These are phyloP conservation scores for Hylyphantes graminicola DNA, from an alignment of 1,140 invertebrate species.

Conservation along the genomic window DNA sequence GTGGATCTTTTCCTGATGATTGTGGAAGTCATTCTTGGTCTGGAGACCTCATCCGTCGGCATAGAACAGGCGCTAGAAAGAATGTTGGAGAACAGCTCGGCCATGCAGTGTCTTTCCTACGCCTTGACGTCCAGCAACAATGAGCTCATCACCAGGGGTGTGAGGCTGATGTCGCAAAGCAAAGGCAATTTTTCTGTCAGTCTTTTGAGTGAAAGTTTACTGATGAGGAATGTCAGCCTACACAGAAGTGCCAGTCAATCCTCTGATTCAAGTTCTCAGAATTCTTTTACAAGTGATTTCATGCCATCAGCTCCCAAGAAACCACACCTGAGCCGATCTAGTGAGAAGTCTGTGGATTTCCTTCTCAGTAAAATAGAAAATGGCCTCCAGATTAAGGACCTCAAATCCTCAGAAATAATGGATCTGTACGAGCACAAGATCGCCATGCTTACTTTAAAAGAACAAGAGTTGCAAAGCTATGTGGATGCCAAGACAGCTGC, in stretches of 20 bases:
- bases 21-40: slow-evolving; percentile 8
- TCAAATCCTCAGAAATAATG: slow-evolving; percentile 67
- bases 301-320: slow-evolving; percentile 5
- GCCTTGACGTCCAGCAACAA: slow-evolving; percentile 26
- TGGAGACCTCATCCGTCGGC: not conserved
- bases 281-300: not conserved
- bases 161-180: slow-evolving; percentile 15
- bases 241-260: not conserved
- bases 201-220: slow-evolving; percentile 35
- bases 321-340: not conserved
- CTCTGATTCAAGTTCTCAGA: slow-evolving; percentile 1
- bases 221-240: not conserved
- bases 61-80: slow-evolving; percentile 1
- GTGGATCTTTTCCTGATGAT: slow-evolving; percentile 38
- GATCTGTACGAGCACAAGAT: slow-evolving; percentile 68
- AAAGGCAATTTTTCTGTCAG: slow-evolving; percentile 6
- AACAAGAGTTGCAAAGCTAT: slow-evolving; percentile 67
- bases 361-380: slow-evolving; percentile 50
- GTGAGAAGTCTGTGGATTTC: slow-evolving; percentile 30
- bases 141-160: slow-evolving; percentile 19
- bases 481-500: slow-evolving; percentile 68
- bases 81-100: slow-evolving; percentile 1
- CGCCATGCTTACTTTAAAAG: slow-evolving; percentile 66
- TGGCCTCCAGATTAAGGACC: slow-evolving; percentile 65
- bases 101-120: slow-evolving; percentile 5